Percentiles rank a stretch among this genome's conserved stretches.
Evolutionary conservation across 2,888 invertebrate species (phyloP).

Genomic region (Cremastobaeus sp.): DNA sequence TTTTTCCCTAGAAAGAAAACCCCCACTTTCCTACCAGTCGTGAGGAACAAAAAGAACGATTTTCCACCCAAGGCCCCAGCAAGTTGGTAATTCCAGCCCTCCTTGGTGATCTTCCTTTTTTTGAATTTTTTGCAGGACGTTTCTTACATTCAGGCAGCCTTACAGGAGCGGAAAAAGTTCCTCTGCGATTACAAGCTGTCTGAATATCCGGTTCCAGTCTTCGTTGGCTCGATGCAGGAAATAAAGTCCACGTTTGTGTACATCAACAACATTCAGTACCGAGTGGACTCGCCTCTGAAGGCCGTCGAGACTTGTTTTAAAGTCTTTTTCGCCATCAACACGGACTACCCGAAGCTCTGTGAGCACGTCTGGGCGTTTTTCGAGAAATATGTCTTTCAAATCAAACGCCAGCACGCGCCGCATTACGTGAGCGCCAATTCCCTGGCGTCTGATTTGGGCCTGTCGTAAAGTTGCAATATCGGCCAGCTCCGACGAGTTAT

Average conservation of each 20-base stretch:
- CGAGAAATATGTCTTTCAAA: conserved; percentile 55
- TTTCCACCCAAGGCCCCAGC: no score
- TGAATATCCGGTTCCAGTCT: conserved; percentile 55
- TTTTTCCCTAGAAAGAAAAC: no score
- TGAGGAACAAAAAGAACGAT: no score
- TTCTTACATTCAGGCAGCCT: conserved; percentile 41
- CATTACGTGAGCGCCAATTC: conserved; percentile 59
- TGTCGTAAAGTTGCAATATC: conserved; percentile 42
- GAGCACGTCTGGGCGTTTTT: conserved; percentile 57
- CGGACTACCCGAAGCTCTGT: conserved; percentile 53
- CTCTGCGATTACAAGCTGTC: conserved; percentile 50
- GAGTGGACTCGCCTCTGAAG: conserved; percentile 56
- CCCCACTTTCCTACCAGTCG: no score
- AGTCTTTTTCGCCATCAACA: conserved; percentile 52
- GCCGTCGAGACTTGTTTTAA: conserved; percentile 59
- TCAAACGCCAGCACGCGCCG: conserved; percentile 54
- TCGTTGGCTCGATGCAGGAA: conserved; percentile 58
- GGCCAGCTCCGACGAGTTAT: no score
- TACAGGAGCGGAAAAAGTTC: conserved; percentile 48
- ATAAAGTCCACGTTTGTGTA: conserved; percentile 56
- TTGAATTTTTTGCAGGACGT: conserved; percentile 45
- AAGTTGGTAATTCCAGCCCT: no score
- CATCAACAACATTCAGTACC: conserved; percentile 48
- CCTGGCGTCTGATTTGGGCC: conserved; percentile 55
- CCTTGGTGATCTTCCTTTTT: no score